A percentile compares a stretch with the other conserved stretches of the same genome.
Conservation (phyloP, 2,797 vertebrate species). For the Allobates femoralis region DNA sequence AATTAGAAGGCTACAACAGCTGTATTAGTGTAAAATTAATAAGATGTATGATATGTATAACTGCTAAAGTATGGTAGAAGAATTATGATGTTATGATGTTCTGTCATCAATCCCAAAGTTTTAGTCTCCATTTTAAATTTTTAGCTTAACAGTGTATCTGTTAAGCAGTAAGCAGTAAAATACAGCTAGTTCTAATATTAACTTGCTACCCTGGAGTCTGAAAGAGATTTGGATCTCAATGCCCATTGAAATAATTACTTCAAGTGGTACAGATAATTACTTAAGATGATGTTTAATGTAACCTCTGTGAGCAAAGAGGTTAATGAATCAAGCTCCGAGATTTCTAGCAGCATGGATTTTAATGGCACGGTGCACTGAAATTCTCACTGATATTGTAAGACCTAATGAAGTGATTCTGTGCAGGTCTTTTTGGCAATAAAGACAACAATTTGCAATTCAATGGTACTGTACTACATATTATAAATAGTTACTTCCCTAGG, state of each 20-base stretch:
- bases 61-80: no score
- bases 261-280: slow-evolving; percentile 61
- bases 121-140: background rate
- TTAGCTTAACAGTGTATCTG: slow-evolving; percentile 22
- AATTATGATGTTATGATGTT: no score
- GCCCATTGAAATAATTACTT: slow-evolving; percentile 61
- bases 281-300: slow-evolving; percentile 62
- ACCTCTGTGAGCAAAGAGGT: slow-evolving; percentile 59
- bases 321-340: slow-evolving; percentile 60
- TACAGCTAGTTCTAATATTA: slow-evolving; percentile 52
- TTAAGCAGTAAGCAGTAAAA: background rate
- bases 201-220: slow-evolving; percentile 47
- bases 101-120: background rate
- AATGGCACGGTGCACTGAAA: slow-evolving; percentile 54
- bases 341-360: slow-evolving; percentile 56
- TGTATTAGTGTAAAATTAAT: background rate
- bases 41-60: no score
- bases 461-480: slow-evolving; percentile 47
- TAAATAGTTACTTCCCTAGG: slow-evolving; percentile 43
- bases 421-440: slow-evolving; percentile 59
- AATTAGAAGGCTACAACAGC: no score
- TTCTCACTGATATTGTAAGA: slow-evolving; percentile 58
- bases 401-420: slow-evolving; percentile 55
- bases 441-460: slow-evolving; percentile 56
- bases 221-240: slow-evolving; percentile 51